Percentiles rank a stretch among this genome's conserved stretches.
Conservation (phyloP, 2,888 invertebrate species). For the Agrotis clavis region DNA sequence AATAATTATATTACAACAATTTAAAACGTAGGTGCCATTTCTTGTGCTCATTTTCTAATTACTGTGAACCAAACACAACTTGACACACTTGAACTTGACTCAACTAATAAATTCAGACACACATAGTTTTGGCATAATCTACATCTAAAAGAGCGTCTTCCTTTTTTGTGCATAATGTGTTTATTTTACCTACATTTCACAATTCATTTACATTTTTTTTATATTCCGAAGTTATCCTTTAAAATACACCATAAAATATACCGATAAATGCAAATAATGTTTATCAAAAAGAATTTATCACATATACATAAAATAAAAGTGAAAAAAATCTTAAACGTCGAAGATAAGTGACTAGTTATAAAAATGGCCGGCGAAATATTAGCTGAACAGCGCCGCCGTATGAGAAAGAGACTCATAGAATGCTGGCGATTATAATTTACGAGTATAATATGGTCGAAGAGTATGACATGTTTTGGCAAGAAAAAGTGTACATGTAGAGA, state of each 20-base stretch:
- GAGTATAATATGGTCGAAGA: conserved; percentile 66
- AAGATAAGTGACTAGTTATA: conserved; percentile 78
- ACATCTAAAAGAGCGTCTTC: conserved; percentile 64
- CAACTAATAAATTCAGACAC: conserved; percentile 62
- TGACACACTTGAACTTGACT: no score
- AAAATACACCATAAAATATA: conserved; percentile 63
- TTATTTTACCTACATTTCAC: conserved; percentile 67
- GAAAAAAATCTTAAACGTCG: conserved; percentile 66
- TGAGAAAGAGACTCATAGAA: conserved; percentile 48
- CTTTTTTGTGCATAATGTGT: conserved; percentile 65
- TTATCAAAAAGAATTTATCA: conserved; percentile 71
- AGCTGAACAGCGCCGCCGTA: conserved; percentile 51
- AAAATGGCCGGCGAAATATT: conserved; percentile 68
- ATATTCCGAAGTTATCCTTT: conserved; percentile 58
- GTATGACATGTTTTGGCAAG: conserved; percentile 84
- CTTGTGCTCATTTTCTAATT: conserved; percentile 70
- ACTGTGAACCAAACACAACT: conserved; percentile 63
- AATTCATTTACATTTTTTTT: conserved; percentile 72
- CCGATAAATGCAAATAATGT: conserved; percentile 72
- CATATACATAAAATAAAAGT: conserved; percentile 64
- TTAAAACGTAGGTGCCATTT: conserved; percentile 59
- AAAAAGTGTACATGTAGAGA: conserved; percentile 79
- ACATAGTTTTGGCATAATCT: conserved; percentile 64
- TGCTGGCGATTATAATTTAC: conserved; percentile 60
- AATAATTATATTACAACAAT: conserved; percentile 51